Base-by-base conservation (phyloP, 2,888 invertebrate genomes). In the Tetramorium bicarinatum region DNA sequence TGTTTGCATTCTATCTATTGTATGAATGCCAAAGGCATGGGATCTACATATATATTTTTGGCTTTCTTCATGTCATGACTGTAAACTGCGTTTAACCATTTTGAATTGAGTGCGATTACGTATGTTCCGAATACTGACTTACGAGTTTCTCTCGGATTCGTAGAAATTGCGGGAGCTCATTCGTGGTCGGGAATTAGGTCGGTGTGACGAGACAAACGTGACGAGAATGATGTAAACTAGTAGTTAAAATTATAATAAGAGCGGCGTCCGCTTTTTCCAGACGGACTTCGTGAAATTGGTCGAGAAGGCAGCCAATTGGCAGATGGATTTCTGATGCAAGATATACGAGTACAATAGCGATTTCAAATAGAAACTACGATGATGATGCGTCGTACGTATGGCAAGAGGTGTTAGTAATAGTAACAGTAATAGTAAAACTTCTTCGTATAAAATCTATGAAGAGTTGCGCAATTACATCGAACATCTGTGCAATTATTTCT, bases 181-280 rank as follows among this genome's bases (percentile, higher is more conserved):
- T 80, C 72, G 72, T 44, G 47, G 38, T 47, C 59, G 21, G 38
- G 59, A 80, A 80, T 72, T 79, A 61, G 72, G 47, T 80, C 72
- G 79, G 18, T 72, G 72, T 29, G 69, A 77, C 54, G 77, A 77
- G 54, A 54, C 29, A 44, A 54, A 77, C 77, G 69, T 77, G 77
- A 77, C 79, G 59, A 47, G 79, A 79, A 79, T 79, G 18, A 25
- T 71, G 59, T 34, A 71, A 79, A 71, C 41, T 67, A 54, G 56
- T 44, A 77, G 59, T 80, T 72, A 47, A 72, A 72, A 80, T 72
- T 80, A 80, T 47, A 72, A 72, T 59, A 61, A 61, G 59, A 72
- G 47, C 34, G 13, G 0, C 15, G 69, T 44, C 56, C 69, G 38
- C 47, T 59, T 47, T 71, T 80, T 61, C 21, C 25, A 59, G 44